Percentiles rank a stretch among this genome's conserved stretches.
phyloP scores from a whole-genome alignment of 1,140 invertebrate species.

The Stegodyphus mimosarum region DNA sequence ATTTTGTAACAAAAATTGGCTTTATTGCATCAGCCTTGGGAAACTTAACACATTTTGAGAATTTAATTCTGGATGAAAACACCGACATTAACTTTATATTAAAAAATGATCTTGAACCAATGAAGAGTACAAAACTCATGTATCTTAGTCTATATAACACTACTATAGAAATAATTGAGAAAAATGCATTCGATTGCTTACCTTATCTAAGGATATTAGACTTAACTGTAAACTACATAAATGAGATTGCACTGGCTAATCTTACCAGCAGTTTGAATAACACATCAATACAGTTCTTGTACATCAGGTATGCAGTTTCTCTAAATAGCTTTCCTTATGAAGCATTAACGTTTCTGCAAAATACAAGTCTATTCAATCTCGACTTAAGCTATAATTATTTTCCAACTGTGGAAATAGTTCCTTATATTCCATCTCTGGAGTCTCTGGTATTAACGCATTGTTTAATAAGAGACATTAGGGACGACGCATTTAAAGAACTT shows the following conservation, averaged over 20 bases:
- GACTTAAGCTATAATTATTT: slow-evolving; percentile 9
- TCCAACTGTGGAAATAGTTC: background rate
- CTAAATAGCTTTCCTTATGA: slow-evolving; percentile 10
- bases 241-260: slow-evolving; percentile 18
- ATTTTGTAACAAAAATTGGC: background rate
- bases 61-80: slow-evolving; percentile 8
- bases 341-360: slow-evolving; percentile 1
- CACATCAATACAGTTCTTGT: background rate
- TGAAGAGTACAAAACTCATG: background rate
- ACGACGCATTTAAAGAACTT: background rate
- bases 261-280: background rate
- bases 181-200: slow-evolving; percentile 10
- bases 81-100: background rate
- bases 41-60: slow-evolving; percentile 4
- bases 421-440: slow-evolving; percentile 11
- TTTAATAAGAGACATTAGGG: background rate
- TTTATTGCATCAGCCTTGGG: background rate
- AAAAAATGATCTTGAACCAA: background rate
- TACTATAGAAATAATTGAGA: background rate
- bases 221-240: slow-evolving; percentile 11
- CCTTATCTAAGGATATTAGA: slow-evolving; percentile 11
- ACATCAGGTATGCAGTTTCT: background rate
- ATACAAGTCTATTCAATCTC: slow-evolving; percentile 3
- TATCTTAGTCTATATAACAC: slow-evolving; percentile 3
- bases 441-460: background rate